Conservation (phyloP, 2,888 invertebrate species). For the Epinotia bilunana region DNA sequence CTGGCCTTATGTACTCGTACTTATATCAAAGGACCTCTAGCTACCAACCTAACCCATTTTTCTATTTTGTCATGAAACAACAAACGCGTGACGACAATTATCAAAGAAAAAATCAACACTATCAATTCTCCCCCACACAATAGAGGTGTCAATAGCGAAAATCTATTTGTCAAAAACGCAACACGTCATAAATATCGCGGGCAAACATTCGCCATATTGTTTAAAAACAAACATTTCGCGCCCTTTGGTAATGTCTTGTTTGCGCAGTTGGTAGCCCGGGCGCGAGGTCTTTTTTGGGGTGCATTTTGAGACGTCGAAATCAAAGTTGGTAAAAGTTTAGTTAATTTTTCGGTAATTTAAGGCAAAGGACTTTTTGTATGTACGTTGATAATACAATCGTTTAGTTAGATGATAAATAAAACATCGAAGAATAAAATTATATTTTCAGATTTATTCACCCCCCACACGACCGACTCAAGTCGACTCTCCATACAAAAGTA, state of each 20-base stretch:
- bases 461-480: too few species aligned
- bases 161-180: slow-evolving; percentile 70
- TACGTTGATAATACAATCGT: too few species aligned
- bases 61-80: not conserved
- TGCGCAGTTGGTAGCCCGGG: slow-evolving; percentile 73
- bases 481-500: too few species aligned
- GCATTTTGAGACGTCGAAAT: slow-evolving; percentile 54
- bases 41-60: not conserved
- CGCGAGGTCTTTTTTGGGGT: slow-evolving; percentile 47
- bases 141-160: slow-evolving; percentile 67
- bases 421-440: too few species aligned
- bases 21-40: too few species aligned
- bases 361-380: too few species aligned
- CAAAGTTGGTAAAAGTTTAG: not conserved
- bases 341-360: too few species aligned
- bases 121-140: slow-evolving; percentile 49
- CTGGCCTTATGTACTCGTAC: too few species aligned
- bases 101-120: slow-evolving; percentile 37
- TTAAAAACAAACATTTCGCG: slow-evolving; percentile 73
- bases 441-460: too few species aligned
- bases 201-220: slow-evolving; percentile 72
- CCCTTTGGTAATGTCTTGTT: slow-evolving; percentile 70
- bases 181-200: slow-evolving; percentile 69
- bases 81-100: slow-evolving; percentile 14
- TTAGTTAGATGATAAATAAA: too few species aligned